Evolutionary conservation across 2,113 vertebrate genomes (phyloP).

Genomic region (Heterochromis multidens): DNA sequence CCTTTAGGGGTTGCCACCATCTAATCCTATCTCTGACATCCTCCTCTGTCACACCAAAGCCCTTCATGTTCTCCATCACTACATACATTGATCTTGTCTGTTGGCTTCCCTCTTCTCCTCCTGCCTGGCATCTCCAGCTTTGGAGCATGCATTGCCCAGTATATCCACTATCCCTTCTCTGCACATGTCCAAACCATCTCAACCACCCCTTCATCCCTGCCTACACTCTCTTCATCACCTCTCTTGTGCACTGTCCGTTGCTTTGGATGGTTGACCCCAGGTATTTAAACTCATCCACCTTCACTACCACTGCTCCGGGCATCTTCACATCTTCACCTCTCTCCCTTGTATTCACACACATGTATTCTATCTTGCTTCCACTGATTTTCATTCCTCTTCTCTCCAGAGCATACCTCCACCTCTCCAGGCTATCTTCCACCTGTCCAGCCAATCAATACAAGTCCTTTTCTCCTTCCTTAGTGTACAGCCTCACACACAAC

Average conservation of each 20-base stretch:
- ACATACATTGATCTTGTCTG: not conserved
- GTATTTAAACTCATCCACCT: no score
- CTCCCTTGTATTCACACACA: no score
- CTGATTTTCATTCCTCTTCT: not conserved
- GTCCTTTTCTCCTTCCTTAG: no score
- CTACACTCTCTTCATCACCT: not conserved
- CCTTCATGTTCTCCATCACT: not conserved
- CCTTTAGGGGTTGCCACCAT: accelerated
- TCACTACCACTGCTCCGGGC: no score
- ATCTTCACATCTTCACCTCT: not conserved
- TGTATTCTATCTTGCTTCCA: no score
- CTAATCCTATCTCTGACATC: not conserved
- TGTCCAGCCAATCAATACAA: no score
- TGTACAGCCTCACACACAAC: no score
- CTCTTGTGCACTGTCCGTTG: no score
- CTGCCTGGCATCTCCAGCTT: not conserved
- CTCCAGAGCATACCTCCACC: not conserved
- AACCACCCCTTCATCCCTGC: no score
- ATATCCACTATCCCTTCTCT: not conserved
- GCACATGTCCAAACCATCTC: not conserved
- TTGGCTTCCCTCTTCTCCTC: not conserved
- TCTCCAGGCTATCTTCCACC: not conserved
- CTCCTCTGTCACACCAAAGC: not conserved
- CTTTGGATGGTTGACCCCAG: no score
- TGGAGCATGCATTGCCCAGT: not conserved